Base-by-base conservation (phyloP, 2,113 vertebrate species). In the Aegotheles bennettii region DNA sequence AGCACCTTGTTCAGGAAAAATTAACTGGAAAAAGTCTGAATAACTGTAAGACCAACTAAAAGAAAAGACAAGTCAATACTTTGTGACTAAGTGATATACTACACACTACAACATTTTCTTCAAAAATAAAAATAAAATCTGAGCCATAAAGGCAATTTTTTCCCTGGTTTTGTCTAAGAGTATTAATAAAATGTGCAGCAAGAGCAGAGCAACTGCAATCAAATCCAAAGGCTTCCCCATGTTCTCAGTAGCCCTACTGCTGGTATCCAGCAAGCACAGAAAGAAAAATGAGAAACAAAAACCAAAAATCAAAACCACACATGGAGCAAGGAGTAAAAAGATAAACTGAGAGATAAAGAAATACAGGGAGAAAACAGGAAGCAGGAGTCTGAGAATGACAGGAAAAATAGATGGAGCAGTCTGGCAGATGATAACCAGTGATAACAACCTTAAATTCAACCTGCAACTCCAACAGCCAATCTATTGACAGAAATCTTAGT, bases 271-370 rank as follows among this genome's bases (percentile, higher is more conserved):
- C 13, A 38, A 79, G 8, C 31, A 60, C 2, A 60, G 28, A 60
- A 67, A 67, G 45, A 40, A 61, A 56, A 85, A 45, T 9, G 13
- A 6, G 71, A 50, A 45, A 64, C 36, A 71, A 36, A 16, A 59
- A 9, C 4, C 48, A 42, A 53, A 69, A 42, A 43, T 14, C 3
- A 25, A 87, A 56, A 29, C 24, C 29, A 54, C 0, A 0, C 42
- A 75, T 10, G 10, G 29, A 33, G 7, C 4, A 3, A 3, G 5
- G 7, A 5, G 6, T 0, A 19, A 77, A 74, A 56, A 51, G 7
- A 84, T 35, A 36, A 87, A 61, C 0, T 2, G 36, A 56, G 33
- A 74, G 65, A 61, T n/a, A 10, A 57, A 71, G 42, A 93, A 70
- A 65, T 14, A 47, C 4, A 3, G 53, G 31, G 63, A 86, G 57